Conservation (phyloP, 2,113 vertebrate genomes). For the Herpetotheres cachinnans region DNA sequence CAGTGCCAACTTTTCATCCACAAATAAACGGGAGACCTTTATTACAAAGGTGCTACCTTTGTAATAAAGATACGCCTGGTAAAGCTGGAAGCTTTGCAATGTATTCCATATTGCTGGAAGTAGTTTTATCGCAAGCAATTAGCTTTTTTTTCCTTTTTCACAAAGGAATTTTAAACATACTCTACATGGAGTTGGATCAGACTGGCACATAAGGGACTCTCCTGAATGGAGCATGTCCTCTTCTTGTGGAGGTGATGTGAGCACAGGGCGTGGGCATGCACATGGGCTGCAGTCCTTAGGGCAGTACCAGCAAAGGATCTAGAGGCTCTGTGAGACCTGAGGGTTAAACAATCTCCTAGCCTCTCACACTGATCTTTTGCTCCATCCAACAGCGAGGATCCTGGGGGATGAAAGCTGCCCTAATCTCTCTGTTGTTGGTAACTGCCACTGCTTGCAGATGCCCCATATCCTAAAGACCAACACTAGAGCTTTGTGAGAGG, state of each 20-base stretch:
- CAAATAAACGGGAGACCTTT: not conserved
- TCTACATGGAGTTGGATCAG: not conserved
- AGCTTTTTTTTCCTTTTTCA: not conserved
- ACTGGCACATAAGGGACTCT: not conserved
- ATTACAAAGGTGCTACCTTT: not conserved
- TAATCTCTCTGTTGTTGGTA: not conserved
- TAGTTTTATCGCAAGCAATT: not conserved
- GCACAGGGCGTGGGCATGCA: not conserved
- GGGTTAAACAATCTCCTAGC: not conserved
- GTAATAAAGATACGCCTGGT: not conserved
- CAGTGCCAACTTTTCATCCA: not conserved
- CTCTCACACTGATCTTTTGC: not conserved
- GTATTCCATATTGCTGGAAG: not conserved
- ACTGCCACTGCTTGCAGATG: not conserved
- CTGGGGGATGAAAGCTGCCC: not conserved
- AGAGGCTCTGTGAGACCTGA: not conserved
- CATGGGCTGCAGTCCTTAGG: not conserved
- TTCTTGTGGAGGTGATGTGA: not conserved
- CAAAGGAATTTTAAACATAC: not conserved
- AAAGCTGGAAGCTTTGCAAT: not conserved
- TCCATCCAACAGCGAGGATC: not conserved
- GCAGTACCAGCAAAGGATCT: not conserved
- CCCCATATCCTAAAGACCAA: not conserved
- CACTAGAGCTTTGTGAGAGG: fast-evolving
- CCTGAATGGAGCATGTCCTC: not conserved